A percentile compares a stretch with the other conserved stretches of the same genome.
These are phyloP conservation scores for Hassar affinis DNA, from an alignment of 2,113 vertebrate species.

Conservation along the genomic window DNA sequence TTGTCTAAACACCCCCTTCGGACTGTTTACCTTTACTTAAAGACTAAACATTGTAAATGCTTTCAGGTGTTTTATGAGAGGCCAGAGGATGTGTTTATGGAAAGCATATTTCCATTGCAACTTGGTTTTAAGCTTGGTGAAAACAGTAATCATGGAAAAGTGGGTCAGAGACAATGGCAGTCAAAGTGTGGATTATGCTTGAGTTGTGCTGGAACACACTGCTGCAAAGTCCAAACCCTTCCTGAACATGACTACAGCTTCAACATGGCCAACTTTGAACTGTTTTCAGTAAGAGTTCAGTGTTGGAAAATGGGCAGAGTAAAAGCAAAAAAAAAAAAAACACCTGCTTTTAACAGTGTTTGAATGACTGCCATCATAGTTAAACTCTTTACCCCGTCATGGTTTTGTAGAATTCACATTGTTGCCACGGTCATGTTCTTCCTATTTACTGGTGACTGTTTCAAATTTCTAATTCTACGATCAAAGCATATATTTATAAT, in stretches of 20 bases:
- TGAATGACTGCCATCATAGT: constrained; percentile 17
- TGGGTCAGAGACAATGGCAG: constrained; percentile 39
- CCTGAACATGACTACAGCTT: not conserved
- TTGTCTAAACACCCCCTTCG: constrained; percentile 27
- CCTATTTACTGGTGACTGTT: constrained; percentile 45
- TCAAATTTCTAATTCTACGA: constrained; percentile 47
- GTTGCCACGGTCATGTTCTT: constrained; percentile 31
- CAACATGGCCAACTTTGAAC: not conserved
- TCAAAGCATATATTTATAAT: constrained; percentile 47
- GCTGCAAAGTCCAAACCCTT: not conserved
- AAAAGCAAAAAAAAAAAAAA: not conserved
- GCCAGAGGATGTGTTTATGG: constrained; percentile 57
- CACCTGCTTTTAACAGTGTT: constrained; percentile 34
- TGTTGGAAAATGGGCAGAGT: not conserved
- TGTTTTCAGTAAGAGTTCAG: not conserved
- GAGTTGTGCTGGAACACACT: constrained; percentile 4
- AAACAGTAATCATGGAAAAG: constrained; percentile 63
- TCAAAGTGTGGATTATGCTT: constrained; percentile 23
- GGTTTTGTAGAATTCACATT: constrained; percentile 14
- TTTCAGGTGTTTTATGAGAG: constrained; percentile 42
- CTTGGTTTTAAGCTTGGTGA: constrained; percentile 50
- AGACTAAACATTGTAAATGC: constrained; percentile 33
- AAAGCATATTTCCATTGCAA: constrained; percentile 51
- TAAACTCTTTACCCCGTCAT: constrained; percentile 15
- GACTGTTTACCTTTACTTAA: constrained; percentile 16